Base-by-base conservation (phyloP, 2,888 invertebrate genomes). In the Erynnis tages region DNA sequence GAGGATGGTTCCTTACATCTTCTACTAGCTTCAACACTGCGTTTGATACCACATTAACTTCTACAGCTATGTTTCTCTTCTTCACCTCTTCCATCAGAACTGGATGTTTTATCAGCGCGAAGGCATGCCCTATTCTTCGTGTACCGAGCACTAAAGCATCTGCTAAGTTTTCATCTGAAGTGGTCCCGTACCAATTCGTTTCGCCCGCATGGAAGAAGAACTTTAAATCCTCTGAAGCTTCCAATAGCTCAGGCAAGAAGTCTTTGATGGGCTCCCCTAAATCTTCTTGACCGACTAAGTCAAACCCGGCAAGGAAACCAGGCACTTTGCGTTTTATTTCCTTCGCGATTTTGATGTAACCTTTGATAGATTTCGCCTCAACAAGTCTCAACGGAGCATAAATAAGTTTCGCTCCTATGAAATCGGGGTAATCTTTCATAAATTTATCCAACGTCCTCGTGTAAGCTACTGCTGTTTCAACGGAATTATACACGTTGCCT, bases 191-290 rank as follows among this genome's bases (percentile, higher is more conserved):
- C 94, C 94, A 94, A 66, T 94, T 93, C 0, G 96, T 95, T 81
- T 96, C 96, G 0, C 95, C 96, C 0, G 95, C 94, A 67, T 96
- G 96, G 58, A 96, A 94, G 66, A 93, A 95, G 63, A 92, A 93
- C 46, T 93, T 88, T 3, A 95, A 74, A 2, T 90, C 74, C 0
- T 89, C 73, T 0, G 88, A 76, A 10, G 90, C 71, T 32, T 81
- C 66, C 5, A 88, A 66, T 3, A 95, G 66, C 57, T 91, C 81
- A 0, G 91, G 76, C 0, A 92, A 69, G 62, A 93, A 94, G 1
- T 92, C 83, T 27, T 87, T 78, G 0, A 93, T 76, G 0, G 94
- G 92, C 14, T 79, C 69, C 0, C 95, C 95, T 49, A 91, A 78
- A 65, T 96, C 96, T 77, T 96, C 96, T 67, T 94, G 94, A 0